Percentiles rank a stretch among this genome's conserved stretches.
phyloP scores from a whole-genome alignment of 2,888 invertebrate genomes.

The Phoronis australis region DNA sequence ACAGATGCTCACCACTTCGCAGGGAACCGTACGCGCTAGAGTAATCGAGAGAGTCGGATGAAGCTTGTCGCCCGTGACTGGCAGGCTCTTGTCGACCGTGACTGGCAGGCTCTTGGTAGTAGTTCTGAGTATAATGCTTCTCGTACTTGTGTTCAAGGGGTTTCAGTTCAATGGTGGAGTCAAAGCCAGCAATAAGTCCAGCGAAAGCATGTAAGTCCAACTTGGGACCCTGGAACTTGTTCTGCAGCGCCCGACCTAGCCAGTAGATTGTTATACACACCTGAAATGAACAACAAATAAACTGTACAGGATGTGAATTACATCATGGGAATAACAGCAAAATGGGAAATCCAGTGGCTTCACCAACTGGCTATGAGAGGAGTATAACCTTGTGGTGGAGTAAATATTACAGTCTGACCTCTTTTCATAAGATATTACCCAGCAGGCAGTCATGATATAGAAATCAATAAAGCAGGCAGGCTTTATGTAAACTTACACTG shows the following conservation, averaged over 20 bases:
- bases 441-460: too few species aligned
- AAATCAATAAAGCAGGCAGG: too few species aligned
- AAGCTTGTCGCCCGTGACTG: slow-evolving; percentile 18
- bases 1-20: slow-evolving; percentile 7
- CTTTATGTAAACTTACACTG: too few species aligned
- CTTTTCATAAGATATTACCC: too few species aligned
- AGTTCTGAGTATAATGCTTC: too few species aligned
- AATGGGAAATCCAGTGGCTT: background rate
- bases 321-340: background rate
- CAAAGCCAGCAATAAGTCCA: slow-evolving; percentile 37
- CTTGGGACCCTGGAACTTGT: slow-evolving; percentile 36
- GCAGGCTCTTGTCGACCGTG: slow-evolving; percentile 23
- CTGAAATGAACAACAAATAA: slow-evolving; percentile 24
- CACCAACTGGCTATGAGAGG: too few species aligned
- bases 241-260: slow-evolving; percentile 35
- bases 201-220: slow-evolving; percentile 45
- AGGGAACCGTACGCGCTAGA: slow-evolving; percentile 27
- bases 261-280: slow-evolving; percentile 48
- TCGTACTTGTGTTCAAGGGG: too few species aligned
- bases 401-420: too few species aligned
- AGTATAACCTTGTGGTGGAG: too few species aligned
- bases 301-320: background rate
- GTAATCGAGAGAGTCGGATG: slow-evolving; percentile 22
- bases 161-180: too few species aligned
- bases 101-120: slow-evolving; percentile 29